A percentile compares a stretch with the other conserved stretches of the same genome.
Conservation (phyloP, 1,140 invertebrate genomes). For the Lasioglossum baleicum region DNA sequence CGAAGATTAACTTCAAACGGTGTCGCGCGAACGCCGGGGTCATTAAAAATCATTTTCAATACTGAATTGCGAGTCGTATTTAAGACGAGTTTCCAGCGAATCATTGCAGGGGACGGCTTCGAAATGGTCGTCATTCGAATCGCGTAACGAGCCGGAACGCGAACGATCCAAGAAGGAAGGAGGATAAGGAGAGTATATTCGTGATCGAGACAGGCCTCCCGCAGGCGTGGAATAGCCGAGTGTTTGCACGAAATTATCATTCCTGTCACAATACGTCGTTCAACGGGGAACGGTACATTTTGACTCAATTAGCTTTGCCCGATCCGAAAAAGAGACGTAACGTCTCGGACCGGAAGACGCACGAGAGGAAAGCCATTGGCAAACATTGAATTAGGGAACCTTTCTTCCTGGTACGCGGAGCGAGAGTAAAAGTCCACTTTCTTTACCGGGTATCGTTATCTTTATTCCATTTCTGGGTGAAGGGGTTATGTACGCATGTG, state of each 20-base stretch:
- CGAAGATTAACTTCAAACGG: too few species aligned
- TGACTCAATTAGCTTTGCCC: conserved; percentile 50
- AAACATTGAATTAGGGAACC: conserved; percentile 36
- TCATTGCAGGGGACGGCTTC: conserved; percentile 16
- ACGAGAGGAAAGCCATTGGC: conserved; percentile 9
- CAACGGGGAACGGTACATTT: conserved; percentile 62
- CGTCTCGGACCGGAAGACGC: conserved; percentile 34
- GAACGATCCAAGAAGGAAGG: conserved; percentile 17
- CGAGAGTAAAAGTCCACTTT: not conserved
- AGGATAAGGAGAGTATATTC: conserved; percentile 40
- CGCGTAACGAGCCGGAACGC: conserved; percentile 39
- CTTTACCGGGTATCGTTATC: not conserved
- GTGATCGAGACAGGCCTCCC: conserved; percentile 59
- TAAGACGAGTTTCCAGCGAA: conserved; percentile 29
- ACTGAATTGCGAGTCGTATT: conserved; percentile 11
- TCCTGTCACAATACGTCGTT: conserved; percentile 62
- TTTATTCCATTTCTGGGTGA: too few species aligned
- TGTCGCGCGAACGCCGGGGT: too few species aligned
- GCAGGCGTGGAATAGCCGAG: conserved; percentile 57
- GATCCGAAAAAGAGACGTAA: conserved; percentile 23
- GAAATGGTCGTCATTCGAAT: conserved; percentile 55
- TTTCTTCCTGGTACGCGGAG: conserved; percentile 24
- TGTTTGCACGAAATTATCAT: conserved; percentile 61
- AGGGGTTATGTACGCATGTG: too few species aligned
- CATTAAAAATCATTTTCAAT: not conserved